These are phyloP conservation scores for Drosophila pectinifera DNA, from an alignment of 1,140 invertebrate species.

Conservation along the genomic window DNA sequence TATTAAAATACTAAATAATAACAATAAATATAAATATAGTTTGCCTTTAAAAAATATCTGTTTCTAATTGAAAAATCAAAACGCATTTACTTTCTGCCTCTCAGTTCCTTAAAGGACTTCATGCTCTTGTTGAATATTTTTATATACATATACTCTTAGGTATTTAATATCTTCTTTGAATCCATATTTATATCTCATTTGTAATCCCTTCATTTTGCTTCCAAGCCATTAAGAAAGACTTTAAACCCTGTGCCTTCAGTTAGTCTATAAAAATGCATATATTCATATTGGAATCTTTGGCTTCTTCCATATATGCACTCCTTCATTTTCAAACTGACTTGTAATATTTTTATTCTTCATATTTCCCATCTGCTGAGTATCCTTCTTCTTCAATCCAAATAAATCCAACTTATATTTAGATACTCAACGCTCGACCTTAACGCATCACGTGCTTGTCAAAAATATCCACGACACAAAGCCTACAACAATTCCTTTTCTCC, in stretches of 20 bases:
- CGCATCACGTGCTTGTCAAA: conserved; percentile 35
- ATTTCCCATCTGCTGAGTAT: neutral
- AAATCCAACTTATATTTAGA: conserved; percentile 24
- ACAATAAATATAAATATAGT: too few relatives aligned
- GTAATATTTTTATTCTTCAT: neutral
- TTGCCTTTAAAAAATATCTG: too few relatives aligned
- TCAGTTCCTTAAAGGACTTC: too few relatives aligned
- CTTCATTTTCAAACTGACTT: neutral
- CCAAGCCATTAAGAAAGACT: neutral
- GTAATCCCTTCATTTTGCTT: neutral
- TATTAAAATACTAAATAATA: neutral
- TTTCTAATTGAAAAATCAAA: too few relatives aligned
- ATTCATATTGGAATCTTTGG: neutral
- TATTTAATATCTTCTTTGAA: too few relatives aligned
- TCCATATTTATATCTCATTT: neutral
- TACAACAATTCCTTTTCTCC: conserved; percentile 28
- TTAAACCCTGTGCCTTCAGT: neutral
- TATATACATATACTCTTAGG: too few relatives aligned
- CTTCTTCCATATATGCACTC: too few relatives aligned
- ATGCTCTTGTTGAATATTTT: too few relatives aligned
- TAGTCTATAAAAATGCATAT: neutral
- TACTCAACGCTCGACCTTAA: conserved; percentile 17
- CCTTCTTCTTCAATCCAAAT: neutral
- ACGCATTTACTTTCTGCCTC: too few relatives aligned
- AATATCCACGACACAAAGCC: conserved; percentile 23